A percentile compares a stretch with the other conserved stretches of the same genome.
Conservation (phyloP, 1,140 invertebrate genomes). For the Saccostrea glomerata region DNA sequence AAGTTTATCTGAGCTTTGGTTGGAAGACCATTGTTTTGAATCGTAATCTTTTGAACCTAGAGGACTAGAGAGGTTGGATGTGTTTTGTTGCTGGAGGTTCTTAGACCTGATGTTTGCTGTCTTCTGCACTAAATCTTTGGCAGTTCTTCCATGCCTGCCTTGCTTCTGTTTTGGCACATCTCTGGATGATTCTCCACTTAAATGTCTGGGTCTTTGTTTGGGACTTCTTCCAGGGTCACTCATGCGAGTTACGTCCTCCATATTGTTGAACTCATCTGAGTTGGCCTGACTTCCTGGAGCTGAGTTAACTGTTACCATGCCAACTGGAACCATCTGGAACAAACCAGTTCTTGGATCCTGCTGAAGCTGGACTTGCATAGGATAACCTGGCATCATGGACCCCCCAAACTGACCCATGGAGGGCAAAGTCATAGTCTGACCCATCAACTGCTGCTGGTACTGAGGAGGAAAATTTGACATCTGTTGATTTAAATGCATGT, state of each 20-base stretch:
- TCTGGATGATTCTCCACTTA: constrained; percentile 31
- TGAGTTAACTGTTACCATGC: constrained; percentile 55
- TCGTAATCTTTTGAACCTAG: constrained; percentile 28
- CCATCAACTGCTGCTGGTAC: constrained; percentile 60
- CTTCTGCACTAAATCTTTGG: constrained; percentile 63
- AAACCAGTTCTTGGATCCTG: constrained; percentile 74
- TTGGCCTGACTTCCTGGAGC: constrained; percentile 27
- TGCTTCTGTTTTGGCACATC: constrained; percentile 24
- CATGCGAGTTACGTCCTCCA: constrained; percentile 39
- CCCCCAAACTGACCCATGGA: constrained; percentile 55
- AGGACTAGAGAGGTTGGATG: constrained; percentile 37
- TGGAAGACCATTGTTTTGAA: constrained; percentile 17
- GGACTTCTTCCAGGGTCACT: constrained; percentile 50
- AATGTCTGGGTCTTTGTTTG: constrained; percentile 37
- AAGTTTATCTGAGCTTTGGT: constrained; percentile 32
- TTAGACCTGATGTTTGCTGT: constrained; percentile 60
- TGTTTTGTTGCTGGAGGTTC: constrained; percentile 48
- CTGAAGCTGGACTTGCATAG: constrained; percentile 70
- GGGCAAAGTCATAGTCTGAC: constrained; percentile 66
- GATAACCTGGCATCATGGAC: constrained; percentile 61
- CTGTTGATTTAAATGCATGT: constrained; percentile 34
- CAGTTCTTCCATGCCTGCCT: constrained; percentile 57
- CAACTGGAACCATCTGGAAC: constrained; percentile 70
- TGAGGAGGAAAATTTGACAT: constrained; percentile 60
- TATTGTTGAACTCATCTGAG: constrained; percentile 39